phyloP scores from a whole-genome alignment of 2,797 vertebrate genomes.

The Enoplosus armatus region DNA sequence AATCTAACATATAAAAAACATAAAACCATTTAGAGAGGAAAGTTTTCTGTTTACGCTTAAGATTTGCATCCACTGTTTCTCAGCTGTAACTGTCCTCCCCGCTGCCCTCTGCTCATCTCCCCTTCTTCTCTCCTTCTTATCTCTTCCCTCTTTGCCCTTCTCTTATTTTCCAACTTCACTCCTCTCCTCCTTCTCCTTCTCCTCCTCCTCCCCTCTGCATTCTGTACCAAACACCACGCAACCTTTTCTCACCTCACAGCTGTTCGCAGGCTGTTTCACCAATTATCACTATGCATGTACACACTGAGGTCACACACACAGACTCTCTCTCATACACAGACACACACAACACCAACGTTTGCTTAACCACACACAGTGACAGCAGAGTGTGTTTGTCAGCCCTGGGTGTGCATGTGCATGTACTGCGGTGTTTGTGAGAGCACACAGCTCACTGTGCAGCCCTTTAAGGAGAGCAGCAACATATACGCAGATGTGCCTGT shows the following conservation, averaged over 20 bases:
- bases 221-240: slow-evolving; percentile 74
- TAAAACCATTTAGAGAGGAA: no score
- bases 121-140: slow-evolving; percentile 2
- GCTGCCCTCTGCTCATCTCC: slow-evolving; percentile 14
- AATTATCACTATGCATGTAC: slow-evolving; percentile 85
- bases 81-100: slow-evolving; percentile 20
- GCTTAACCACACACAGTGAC: slow-evolving; percentile 61
- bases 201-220: slow-evolving; percentile 62
- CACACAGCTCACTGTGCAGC: slow-evolving; percentile 51
- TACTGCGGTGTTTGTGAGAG: slow-evolving; percentile 47
- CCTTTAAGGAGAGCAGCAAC: slow-evolving; percentile 90
- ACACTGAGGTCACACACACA: slow-evolving; percentile 76
- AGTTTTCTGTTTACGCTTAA: not conserved
- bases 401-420: slow-evolving; percentile 29
- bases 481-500: slow-evolving; percentile 99
- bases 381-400: slow-evolving; percentile 60
- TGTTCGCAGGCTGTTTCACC: slow-evolving; percentile 85
- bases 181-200: slow-evolving; percentile 35
- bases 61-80: slow-evolving; percentile 18
- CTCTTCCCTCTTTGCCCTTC: slow-evolving; percentile 22
- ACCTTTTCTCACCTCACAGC: slow-evolving; percentile 84
- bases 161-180: slow-evolving; percentile 47
- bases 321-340: slow-evolving; percentile 39
- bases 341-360: slow-evolving; percentile 60
- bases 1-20: no score